Conservation (phyloP, 2,797 vertebrate species). For the Lepus oiostolus region DNA sequence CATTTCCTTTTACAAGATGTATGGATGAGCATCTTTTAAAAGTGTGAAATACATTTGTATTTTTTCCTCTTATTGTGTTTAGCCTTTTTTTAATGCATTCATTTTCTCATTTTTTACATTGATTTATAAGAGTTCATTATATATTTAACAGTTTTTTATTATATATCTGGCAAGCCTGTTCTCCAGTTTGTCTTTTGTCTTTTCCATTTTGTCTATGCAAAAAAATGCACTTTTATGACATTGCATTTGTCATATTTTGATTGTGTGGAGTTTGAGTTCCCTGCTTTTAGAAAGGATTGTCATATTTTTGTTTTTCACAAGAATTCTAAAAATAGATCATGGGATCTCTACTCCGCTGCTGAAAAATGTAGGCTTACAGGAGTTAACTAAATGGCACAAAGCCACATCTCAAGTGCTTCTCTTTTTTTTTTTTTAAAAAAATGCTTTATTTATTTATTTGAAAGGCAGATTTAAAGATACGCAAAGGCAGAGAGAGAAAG, state of each 20-base stretch:
- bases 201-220: neutral
- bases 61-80: neutral
- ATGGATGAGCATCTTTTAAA: constrained; percentile 2
- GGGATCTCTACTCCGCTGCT: fast-evolving
- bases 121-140: neutral
- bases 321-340: neutral
- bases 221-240: neutral
- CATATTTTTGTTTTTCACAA: neutral
- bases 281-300: neutral
- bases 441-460: too few species aligned
- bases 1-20: constrained; percentile 16
- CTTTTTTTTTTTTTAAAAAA: too few species aligned
- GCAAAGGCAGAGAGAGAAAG: too few species aligned
- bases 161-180: neutral
- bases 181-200: neutral
- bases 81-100: neutral
- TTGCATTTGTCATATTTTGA: neutral
- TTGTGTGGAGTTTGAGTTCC: neutral
- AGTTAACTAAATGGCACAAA: neutral
- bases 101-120: neutral
- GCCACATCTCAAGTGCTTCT: too few species aligned
- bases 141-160: neutral
- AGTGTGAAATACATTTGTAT: constrained; percentile 23
- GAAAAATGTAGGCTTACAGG: neutral
- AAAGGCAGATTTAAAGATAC: too few species aligned